These are phyloP conservation scores for Notarius quadriscutis DNA, from an alignment of 2,113 vertebrate genomes.

Conservation along the genomic window DNA sequence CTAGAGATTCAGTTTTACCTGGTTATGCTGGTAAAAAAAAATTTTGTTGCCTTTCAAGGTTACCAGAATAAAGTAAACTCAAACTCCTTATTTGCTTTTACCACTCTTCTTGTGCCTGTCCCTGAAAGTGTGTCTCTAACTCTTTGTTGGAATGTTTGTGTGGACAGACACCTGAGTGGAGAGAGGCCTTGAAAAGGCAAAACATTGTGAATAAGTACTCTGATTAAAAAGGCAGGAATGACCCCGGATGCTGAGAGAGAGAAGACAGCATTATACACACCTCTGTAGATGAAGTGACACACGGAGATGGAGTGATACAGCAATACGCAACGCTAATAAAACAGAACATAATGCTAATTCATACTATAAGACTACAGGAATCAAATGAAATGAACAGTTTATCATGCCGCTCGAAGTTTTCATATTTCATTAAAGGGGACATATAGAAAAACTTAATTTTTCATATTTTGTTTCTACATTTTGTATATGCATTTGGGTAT, in stretches of 20 bases:
- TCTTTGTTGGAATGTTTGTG: constrained; percentile 23
- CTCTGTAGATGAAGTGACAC: background rate
- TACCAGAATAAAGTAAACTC: background rate
- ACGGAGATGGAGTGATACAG: background rate
- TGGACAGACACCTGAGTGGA: constrained; percentile 9
- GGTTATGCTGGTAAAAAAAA: background rate
- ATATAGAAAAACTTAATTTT: too few species aligned
- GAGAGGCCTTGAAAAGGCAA: constrained; percentile 39
- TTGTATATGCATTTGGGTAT: too few species aligned
- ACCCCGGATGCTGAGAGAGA: background rate
- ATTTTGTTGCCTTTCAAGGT: constrained; percentile 1
- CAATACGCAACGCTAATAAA: background rate
- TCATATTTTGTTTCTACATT: too few species aligned
- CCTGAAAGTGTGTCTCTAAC: background rate
- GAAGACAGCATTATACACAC: background rate
- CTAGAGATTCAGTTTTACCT: background rate
- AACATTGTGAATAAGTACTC: constrained; percentile 5
- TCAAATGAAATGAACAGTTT: background rate
- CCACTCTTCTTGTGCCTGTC: constrained; percentile 8
- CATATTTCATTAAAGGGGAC: background rate
- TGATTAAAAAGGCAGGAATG: background rate
- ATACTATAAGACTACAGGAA: background rate
- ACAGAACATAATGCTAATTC: background rate
- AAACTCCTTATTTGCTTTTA: constrained; percentile 1
- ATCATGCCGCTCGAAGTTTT: background rate